Base-by-base conservation (phyloP, 2,888 invertebrate genomes). In the Agrotis puta region DNA sequence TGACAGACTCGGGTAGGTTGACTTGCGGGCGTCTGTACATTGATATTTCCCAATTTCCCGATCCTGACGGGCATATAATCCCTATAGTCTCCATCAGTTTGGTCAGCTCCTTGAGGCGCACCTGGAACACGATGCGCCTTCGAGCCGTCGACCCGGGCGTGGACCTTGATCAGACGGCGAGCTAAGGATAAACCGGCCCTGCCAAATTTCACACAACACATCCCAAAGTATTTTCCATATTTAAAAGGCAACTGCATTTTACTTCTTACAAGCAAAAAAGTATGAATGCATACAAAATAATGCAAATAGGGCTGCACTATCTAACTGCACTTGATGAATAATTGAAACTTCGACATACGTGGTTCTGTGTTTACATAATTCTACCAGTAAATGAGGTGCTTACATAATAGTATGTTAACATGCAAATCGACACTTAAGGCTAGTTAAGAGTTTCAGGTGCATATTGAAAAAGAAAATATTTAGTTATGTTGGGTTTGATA, bases 271-370 rank as follows among this genome's bases (percentile, higher is more conserved):
- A 3, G 24, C 50, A 53, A 79, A 81, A 68, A 57, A 53, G 53
- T 68, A 71, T 50, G 43, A 80, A 50, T 72, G 78, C 79, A 81
- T 77, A 79, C 82, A 79, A 78, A 82, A 73, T 66, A 69, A 79
- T 79, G 73, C 64, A 67, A 80, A 82, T 78, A 66, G n/a, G 62
- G 48, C 22, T 64, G 57, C 53, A 56, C 48, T 70, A 66, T 77
- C 51, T 68, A 64, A 56, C 72, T 67, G 43, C 14, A 58, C 61
- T 64, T 82, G 79, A 78, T 74, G 82, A 80, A 80, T 80, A 80
- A 80, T 80, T 80, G 79, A 80, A 82, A 78, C 78, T 57, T 77
- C 64, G 63, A 63, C 79, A 69, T 69, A 82, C 74, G 54, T 5
- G 51, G 58, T 47, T 59, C 69, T 43, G 50, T 79, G 82, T 82